phyloP scores from a whole-genome alignment of 2,797 vertebrate species.

The Falco novaeseelandiae region DNA sequence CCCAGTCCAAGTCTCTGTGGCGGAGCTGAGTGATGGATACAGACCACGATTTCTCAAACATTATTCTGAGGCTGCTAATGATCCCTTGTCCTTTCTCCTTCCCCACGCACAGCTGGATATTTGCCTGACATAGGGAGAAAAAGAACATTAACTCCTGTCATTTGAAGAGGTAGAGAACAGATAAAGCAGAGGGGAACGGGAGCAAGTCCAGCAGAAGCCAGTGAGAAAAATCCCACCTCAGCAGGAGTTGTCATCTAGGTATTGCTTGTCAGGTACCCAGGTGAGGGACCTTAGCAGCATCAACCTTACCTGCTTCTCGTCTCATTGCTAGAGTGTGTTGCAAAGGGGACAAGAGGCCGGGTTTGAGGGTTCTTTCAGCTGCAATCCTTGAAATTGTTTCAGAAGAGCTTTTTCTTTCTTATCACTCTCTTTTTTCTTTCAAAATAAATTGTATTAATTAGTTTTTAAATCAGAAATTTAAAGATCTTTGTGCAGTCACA shows the following conservation, averaged over 20 bases:
- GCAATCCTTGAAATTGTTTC: neutral
- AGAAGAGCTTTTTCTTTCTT: conserved; percentile 11
- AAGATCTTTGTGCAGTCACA: conserved; percentile 28
- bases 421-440: conserved; percentile 11
- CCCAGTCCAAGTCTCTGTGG: neutral
- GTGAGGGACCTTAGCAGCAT: neutral
- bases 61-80: neutral
- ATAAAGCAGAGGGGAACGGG: neutral
- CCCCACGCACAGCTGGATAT: neutral
- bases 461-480: conserved; percentile 33
- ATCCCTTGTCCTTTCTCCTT: neutral
- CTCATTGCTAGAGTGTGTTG: neutral
- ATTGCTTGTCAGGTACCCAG: neutral
- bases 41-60: neutral
- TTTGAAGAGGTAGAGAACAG: neutral
- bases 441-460: conserved; percentile 47
- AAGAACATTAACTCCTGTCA: neutral
- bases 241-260: neutral
- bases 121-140: neutral
- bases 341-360: neutral
- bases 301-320: neutral
- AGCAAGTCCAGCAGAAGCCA: neutral
- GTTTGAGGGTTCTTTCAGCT: neutral
- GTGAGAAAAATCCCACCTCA: neutral
- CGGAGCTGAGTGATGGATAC: neutral